Percentiles rank a stretch among this genome's conserved stretches.
Conservation (phyloP, 2,888 invertebrate genomes). For the Octonoba sinensis region DNA sequence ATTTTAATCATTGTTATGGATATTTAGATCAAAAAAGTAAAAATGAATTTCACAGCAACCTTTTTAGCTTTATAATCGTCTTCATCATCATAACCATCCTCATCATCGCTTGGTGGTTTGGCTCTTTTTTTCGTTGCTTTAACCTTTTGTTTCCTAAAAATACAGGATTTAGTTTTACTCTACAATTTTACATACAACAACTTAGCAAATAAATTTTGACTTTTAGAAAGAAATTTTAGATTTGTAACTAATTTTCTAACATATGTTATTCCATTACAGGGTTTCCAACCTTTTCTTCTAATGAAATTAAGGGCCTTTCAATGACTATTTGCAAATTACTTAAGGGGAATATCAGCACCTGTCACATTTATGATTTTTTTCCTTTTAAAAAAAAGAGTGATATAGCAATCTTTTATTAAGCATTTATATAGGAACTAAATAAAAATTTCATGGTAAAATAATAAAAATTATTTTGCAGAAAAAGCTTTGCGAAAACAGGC, state of each 20-base stretch:
- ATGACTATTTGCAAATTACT: no score
- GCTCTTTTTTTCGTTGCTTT: slow-evolving; percentile 33
- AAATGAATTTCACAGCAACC: slow-evolving; percentile 11
- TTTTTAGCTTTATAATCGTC: slow-evolving; percentile 56
- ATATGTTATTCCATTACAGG: no score
- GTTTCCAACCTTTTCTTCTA: no score
- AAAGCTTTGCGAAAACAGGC: no score
- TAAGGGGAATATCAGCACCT: no score
- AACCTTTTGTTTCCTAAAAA: not conserved
- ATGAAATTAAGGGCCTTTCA: no score
- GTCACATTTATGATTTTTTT: slow-evolving; percentile 24
- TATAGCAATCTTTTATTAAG: not conserved
- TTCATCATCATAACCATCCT: slow-evolving; percentile 53
- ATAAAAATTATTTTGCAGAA: no score
- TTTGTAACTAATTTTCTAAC: no score
- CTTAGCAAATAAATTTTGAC: no score
- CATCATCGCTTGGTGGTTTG: slow-evolving; percentile 41
- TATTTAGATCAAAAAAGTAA: not conserved
- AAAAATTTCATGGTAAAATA: no score
- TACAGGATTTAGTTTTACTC: slow-evolving; percentile 3
- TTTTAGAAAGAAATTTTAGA: no score
- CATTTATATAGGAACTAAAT: no score
- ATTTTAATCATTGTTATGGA: not conserved
- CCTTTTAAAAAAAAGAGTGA: not conserved
- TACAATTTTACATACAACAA: not conserved